Conservation (phyloP, 2,797 vertebrate species). For the Sebastes umbrosus region DNA sequence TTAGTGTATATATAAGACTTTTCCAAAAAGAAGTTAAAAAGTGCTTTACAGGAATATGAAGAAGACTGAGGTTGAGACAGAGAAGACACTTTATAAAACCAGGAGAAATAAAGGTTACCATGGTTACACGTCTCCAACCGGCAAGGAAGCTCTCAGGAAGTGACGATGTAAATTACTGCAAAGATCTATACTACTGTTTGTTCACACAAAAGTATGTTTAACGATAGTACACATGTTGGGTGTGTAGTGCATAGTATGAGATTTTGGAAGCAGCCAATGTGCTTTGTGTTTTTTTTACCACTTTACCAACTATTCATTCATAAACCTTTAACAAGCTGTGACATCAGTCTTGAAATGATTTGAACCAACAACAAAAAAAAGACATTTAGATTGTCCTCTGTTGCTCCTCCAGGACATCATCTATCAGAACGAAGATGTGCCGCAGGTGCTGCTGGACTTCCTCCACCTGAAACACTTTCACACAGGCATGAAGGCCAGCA, state of each 20-base stretch:
- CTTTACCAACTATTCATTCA: neutral
- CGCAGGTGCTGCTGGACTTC: slow-evolving; percentile 84
- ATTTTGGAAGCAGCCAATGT: too few species aligned
- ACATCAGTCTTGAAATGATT: neutral
- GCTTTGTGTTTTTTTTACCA: neutral
- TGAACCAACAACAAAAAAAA: neutral
- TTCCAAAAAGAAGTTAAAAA: neutral
- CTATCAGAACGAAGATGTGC: slow-evolving; percentile 79
- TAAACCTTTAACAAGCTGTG: neutral
- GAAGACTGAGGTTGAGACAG: too few species aligned
- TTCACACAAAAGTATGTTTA: too few species aligned
- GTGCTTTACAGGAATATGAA: neutral
- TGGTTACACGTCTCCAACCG: too few species aligned
- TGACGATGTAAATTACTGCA: too few species aligned
- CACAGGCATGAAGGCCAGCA: slow-evolving; percentile 76
- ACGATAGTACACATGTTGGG: too few species aligned
- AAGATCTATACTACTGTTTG: too few species aligned
- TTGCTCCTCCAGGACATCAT: slow-evolving; percentile 70
- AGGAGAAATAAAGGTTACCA: neutral
- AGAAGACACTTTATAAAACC: neutral
- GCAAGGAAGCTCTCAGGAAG: too few species aligned
- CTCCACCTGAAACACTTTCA: slow-evolving; percentile 84
- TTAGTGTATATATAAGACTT: neutral
- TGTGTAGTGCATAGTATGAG: too few species aligned
- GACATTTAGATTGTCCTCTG: neutral